A percentile compares a stretch with the other conserved stretches of the same genome.
These are phyloP conservation scores for Heterodera carotae DNA, from an alignment of 1,140 invertebrate genomes.

Conservation along the genomic window DNA sequence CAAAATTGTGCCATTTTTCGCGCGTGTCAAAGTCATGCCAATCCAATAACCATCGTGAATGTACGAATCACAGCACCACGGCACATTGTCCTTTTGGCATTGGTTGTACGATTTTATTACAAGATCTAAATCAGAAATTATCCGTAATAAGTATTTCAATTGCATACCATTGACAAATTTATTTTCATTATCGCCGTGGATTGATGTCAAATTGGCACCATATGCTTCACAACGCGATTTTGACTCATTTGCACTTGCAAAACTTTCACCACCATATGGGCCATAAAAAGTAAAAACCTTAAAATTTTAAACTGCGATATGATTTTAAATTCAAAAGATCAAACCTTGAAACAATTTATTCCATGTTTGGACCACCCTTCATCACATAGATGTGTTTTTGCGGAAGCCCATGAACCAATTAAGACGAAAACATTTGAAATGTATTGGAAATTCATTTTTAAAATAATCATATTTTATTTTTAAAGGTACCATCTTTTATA, in stretches of 20 bases:
- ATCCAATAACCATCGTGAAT: not conserved
- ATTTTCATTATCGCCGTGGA: not conserved
- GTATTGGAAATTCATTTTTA: not conserved
- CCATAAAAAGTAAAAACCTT: conserved; percentile 1
- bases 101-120: not conserved
- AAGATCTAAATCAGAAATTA: no score
- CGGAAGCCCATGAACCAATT: not conserved
- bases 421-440: not conserved
- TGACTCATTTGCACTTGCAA: not conserved
- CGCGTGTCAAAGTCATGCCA: not conserved
- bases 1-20: not conserved
- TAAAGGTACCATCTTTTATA: not conserved
- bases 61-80: not conserved
- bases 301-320: not conserved
- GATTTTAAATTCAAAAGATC: not conserved
- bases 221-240: not conserved
- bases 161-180: not conserved
- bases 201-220: not conserved
- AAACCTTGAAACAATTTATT: not conserved
- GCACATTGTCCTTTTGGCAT: not conserved
- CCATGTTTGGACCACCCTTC: not conserved
- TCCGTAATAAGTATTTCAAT: not conserved
- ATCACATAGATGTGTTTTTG: not conserved
- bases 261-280: not conserved
- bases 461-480: not conserved